Evolutionary conservation across 2,113 vertebrate genomes (phyloP), one percentile per base, ranked within the genome.

Genomic region (Formicarius rufipectus): DNA sequence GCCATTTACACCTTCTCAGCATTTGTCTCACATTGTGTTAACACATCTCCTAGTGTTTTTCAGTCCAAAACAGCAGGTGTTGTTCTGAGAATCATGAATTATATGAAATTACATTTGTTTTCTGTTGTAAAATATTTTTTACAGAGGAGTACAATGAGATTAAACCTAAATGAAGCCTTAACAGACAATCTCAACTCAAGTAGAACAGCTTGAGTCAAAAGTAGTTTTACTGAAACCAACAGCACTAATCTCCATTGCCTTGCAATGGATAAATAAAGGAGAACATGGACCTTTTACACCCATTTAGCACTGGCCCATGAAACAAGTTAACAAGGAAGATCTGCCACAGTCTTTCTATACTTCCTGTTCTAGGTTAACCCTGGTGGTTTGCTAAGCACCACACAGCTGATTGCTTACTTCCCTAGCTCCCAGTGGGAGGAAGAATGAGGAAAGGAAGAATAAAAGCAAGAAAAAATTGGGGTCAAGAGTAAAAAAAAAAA

Each of bases 51-150:
- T 49, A 67, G 55, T 55, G 37, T 53, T 93, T 91, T 80, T 88
- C 56, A 89, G 56, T 56, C 60, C 73, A 3, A 20, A 94, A 88
- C 64, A 90, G 45, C 64, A 84, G 72, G 79, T 90, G 35, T 33
- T 94, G 66, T 77, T 96, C 60, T 33, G 56, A 71, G 84, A 87
- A 76, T 94, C 87, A 71, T 40, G 67, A 63, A 91, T 91, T 88
- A 86, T 37, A 90, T 11, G 23, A 50, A 91, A 71, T 88, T 84
- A 81, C 9, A 23, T 89, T 90, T 89, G 35, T 78, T 82, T 89
- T 96, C n/a, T 68, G 25, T 68, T 84, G 20, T 64, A 60, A 83
- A 91, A 50, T 74, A 84, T 40, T 79, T 93, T 94, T 87, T 76
- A 84, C 52, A 49, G 31, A 84, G 42, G 19, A 73, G 14, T 83